These are phyloP conservation scores for Cotesia glomerata DNA, from an alignment of 1,140 invertebrate species.

Conservation along the genomic window DNA sequence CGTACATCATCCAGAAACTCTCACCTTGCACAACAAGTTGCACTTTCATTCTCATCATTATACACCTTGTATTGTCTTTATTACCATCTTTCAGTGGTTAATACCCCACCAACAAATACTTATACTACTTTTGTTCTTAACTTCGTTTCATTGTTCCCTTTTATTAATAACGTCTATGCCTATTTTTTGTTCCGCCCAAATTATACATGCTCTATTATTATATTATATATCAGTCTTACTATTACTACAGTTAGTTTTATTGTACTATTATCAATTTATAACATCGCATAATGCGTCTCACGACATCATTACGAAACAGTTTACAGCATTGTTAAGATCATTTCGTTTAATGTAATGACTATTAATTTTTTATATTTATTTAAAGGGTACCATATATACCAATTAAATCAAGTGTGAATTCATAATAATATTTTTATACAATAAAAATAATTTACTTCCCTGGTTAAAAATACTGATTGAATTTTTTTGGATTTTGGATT, in stretches of 20 bases:
- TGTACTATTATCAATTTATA: too few species aligned
- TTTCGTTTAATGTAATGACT: background rate
- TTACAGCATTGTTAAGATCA: too few species aligned
- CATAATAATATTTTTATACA: too few species aligned
- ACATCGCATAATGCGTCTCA: too few species aligned
- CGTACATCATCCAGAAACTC: background rate
- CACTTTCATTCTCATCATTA: slow-evolving; percentile 29
- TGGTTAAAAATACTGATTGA: too few species aligned
- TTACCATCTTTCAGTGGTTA: background rate
- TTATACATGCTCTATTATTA: background rate
- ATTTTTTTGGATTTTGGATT: too few species aligned
- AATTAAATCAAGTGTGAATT: too few species aligned
- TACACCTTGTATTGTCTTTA: slow-evolving; percentile 13
- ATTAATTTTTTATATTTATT: background rate
- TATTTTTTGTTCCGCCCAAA: too few species aligned
- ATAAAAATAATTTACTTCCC: too few species aligned
- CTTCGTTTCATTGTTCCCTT: background rate
- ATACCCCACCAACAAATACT: background rate
- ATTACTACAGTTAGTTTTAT: background rate
- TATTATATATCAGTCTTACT: background rate
- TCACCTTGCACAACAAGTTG: slow-evolving; percentile 20
- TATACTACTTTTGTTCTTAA: background rate
- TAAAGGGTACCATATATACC: too few species aligned
- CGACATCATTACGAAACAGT: too few species aligned
- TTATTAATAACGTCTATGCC: background rate